Conservation (phyloP, 2,113 vertebrate genomes). For the Actenoides hombroni region DNA sequence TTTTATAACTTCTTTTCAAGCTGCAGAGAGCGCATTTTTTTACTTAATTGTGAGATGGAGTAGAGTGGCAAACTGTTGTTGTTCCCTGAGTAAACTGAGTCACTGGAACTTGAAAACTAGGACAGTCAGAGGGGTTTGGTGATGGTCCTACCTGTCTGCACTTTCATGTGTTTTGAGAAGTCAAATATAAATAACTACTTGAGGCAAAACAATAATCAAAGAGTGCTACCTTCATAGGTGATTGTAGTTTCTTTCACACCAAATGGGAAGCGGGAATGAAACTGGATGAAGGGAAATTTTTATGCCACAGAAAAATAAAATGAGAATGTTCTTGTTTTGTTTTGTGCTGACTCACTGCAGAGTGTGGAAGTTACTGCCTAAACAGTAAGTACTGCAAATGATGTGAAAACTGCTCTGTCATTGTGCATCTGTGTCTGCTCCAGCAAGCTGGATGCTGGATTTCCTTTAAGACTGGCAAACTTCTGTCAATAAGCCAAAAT, state of each 20-base stretch:
- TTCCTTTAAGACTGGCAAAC: neutral
- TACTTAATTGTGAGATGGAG: neutral
- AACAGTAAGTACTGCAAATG: constrained; percentile 89
- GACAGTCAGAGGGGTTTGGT: neutral
- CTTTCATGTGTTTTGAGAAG: neutral
- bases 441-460: neutral
- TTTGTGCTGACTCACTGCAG: constrained; percentile 83
- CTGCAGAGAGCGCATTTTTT: neutral
- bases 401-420: neutral
- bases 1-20: neutral
- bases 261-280: neutral
- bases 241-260: neutral
- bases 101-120: neutral
- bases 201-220: neutral
- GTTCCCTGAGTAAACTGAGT: neutral
- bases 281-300: neutral
- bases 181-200: neutral
- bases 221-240: neutral
- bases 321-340: constrained; percentile 69
- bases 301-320: constrained; percentile 37
- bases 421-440: neutral
- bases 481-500: neutral
- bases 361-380: constrained; percentile 96
- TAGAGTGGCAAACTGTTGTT: neutral
- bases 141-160: neutral